Base-by-base conservation (phyloP, 2,797 vertebrate species). In the Tadarida brasiliensis region DNA sequence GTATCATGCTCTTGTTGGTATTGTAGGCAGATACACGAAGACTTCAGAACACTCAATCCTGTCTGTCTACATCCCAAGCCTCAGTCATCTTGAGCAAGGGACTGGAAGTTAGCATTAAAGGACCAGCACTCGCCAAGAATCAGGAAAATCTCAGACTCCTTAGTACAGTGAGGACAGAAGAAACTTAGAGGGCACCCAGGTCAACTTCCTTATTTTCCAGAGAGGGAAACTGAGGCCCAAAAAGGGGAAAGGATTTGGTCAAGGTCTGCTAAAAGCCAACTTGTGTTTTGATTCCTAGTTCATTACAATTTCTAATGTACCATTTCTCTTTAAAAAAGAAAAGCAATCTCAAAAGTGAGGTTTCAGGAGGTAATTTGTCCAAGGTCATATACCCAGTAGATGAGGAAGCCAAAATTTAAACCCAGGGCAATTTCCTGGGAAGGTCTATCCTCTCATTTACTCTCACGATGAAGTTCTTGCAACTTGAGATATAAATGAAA, bases 401-500 rank as follows among this genome's bases (percentile, higher is more conserved):
- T 39, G 19, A 63, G 51, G 33, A 77, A 91, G 28, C n/a, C 24
- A 76, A 94, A n/a, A 94, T 81, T 1, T 96, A 51, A 95, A 91
- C 24, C 59, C 35, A 81, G 30, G 59, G 61, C 35, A 61, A 61
- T 74, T 33, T 54, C 65, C 44, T 47, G 61, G 10, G 5, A 90
- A 96, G n/a, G 70, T 87, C 82, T 88, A 59, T 28, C 24, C 47
- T 76, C 24, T 93, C 65, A 78, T 33, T 90, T 68, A 90, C 30
- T 91, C 35, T 76, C 76, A 90, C 12, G 14, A 7, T 78, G 24
- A 93, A 82, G 47, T 86, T 86, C 83, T 80, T 92, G 4, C 51
- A 91, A 95, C 17, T 57, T 78, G 39, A 78, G 5, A 47, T 56
- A 74, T 30, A 87, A 97, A 94, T 80, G 16, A 16, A 82, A 94